These are phyloP conservation scores for Menidia menidia DNA, from an alignment of 2,797 vertebrate species.

Conservation along the genomic window DNA sequence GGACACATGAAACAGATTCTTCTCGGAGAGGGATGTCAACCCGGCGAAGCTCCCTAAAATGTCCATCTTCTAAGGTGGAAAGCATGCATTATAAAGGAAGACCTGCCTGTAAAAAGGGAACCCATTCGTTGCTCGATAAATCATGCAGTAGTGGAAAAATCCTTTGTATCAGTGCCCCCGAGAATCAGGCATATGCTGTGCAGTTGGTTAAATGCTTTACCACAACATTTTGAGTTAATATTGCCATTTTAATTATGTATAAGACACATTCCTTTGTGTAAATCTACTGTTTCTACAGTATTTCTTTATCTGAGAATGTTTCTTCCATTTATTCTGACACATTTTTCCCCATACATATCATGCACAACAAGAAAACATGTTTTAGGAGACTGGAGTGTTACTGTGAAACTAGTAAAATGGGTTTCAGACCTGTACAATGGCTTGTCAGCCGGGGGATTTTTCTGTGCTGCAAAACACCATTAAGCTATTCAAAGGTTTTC, in stretches of 20 bases:
- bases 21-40: conserved; percentile 19
- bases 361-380: conserved; percentile 24
- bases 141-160: conserved; percentile 68
- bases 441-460: conserved; percentile 26
- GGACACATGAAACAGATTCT: conserved; percentile 40
- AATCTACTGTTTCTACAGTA: not conserved
- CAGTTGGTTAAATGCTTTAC: conserved; percentile 26
- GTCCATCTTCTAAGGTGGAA: conserved; percentile 45
- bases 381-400: conserved; percentile 13
- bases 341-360: conserved; percentile 25
- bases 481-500: conserved; percentile 51
- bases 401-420: conserved; percentile 30
- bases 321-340: conserved; percentile 21
- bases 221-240: conserved; percentile 32
- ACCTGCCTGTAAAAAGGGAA: conserved; percentile 68
- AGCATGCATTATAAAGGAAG: conserved; percentile 66
- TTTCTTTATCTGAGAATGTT: conserved; percentile 23
- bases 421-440: conserved; percentile 14
- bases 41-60: conserved; percentile 33
- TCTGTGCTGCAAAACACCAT: conserved; percentile 51
- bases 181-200: conserved; percentile 21
- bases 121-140: conserved; percentile 60
- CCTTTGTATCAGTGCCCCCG: conserved; percentile 39
- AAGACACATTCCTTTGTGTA: conserved; percentile 23
- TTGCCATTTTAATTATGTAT: conserved; percentile 35